Evolutionary conservation across 1,140 invertebrate species (phyloP), one percentile per base, ranked within the genome.

Genomic region (Uloborus diversus): DNA sequence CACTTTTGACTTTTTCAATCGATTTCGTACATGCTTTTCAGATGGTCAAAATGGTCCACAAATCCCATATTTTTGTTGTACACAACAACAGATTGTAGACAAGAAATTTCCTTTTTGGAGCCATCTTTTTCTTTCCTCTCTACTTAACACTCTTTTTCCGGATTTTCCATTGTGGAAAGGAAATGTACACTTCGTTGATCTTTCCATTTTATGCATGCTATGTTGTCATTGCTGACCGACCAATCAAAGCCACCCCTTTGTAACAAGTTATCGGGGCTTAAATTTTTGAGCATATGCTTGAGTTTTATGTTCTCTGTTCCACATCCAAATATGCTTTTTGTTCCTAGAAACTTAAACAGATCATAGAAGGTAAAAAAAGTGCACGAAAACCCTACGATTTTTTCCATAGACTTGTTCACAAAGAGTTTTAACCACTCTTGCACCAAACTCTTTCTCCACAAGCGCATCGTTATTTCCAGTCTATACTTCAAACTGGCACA

Each of bases 121-220:
- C 75, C 80, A 35, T 51, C 53, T 30, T 70, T 81, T 81, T 20
- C 14, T 33, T 69, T 79, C 17, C 49, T 20, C 9, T 37, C 37
- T n/a, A 81, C 62, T 32, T 28, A 28, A 61, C 9, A 61, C 30
- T 20, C 5, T 5, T 61, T 61, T 33, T 25, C 5, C 33, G 49
- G 23, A 37, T 61, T 32, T 35, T 65, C 33, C 23, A 37, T 70
- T 37, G 17, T 53, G 23, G 82, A 61, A 27, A 61, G 20, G 4
- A 61, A 7, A 32, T 14, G 25, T 4, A 61, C 57, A 13, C 25
- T 13, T 61, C 27, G 25, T 27, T 28, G 25, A 32, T 27, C 57
- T n/a, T 61, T 61, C 57, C 57, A 61, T 27, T 11, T 61, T 61
- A 61, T 61, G 20, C 57, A 61, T 11, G 25, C 25, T 27, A 61